Evolutionary conservation across 2,888 invertebrate species (phyloP).

Genomic region (Saturnia japonica): DNA sequence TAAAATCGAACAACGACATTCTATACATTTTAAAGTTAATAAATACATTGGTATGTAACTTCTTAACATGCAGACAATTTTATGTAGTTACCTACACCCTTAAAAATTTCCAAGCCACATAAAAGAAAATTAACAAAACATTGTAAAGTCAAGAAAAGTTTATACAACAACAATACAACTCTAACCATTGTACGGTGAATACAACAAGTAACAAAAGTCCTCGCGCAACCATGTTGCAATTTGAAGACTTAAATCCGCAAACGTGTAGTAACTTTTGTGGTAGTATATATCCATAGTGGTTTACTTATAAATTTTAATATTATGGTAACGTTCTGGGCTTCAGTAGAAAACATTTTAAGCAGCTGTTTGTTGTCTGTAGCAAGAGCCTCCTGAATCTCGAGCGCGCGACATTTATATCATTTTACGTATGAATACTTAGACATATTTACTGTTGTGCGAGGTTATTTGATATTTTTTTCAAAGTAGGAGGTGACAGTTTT

Average conservation of each 20-base stretch:
- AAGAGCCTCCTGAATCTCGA: neutral
- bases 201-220: slow-evolving; percentile 10
- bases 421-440: neutral
- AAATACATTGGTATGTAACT: neutral
- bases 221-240: slow-evolving; percentile 5
- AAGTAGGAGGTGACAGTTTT: neutral
- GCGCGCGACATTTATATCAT: slow-evolving; percentile 7
- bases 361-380: slow-evolving; percentile 2
- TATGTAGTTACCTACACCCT: neutral
- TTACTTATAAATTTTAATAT: neutral
- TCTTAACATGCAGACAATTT: neutral
- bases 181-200: neutral
- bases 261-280: slow-evolving; percentile 10
- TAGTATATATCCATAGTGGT: slow-evolving; percentile 3
- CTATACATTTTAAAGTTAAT: neutral
- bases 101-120: slow-evolving; percentile 4
- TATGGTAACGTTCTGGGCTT: slow-evolving; percentile 1
- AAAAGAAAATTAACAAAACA: neutral
- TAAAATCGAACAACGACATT: neutral
- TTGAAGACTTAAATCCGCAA: slow-evolving; percentile 12
- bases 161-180: neutral
- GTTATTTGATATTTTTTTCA: neutral
- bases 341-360: slow-evolving; percentile 7
- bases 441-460: neutral
- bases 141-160: neutral